Conservation (phyloP, 2,888 invertebrate species). For the Trissonchulus sp. region DNA sequence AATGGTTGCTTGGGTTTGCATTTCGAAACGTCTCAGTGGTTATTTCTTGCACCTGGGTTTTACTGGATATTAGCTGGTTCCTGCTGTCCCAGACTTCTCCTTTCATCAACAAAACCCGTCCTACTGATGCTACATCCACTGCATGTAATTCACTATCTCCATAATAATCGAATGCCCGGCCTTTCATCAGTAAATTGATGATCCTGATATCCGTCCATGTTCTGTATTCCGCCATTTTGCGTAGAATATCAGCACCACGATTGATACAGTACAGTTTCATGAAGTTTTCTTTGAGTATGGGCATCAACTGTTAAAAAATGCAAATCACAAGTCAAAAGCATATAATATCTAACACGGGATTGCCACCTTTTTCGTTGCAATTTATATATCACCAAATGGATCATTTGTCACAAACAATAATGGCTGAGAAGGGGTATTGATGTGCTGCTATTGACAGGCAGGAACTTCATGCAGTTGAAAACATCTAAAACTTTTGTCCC, state of each 20-base stretch:
- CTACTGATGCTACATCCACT: background rate
- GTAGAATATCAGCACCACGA: conserved; percentile 1
- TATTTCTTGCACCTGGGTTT: background rate
- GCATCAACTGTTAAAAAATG: no score
- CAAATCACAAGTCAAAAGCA: no score
- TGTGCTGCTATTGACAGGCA: no score
- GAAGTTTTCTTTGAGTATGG: background rate
- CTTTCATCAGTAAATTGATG: background rate
- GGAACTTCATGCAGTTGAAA: no score
- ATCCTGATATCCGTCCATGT: conserved; percentile 3
- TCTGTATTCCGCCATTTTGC: background rate
- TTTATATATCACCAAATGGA: no score
- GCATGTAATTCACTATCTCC: background rate
- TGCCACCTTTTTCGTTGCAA: no score
- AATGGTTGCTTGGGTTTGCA: background rate
- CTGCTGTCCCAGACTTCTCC: background rate
- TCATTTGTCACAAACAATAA: no score
- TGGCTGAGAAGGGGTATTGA: no score
- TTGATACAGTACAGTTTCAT: conserved; percentile 8
- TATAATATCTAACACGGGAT: no score
- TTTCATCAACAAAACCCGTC: background rate
- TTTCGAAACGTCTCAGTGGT: background rate
- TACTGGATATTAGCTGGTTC: background rate
- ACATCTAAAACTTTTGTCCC: no score
- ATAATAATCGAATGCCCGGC: background rate